A percentile compares a stretch with the other conserved stretches of the same genome.
phyloP scores from a whole-genome alignment of 2,797 vertebrate species.

The Hyperoplus lanceolatus region DNA sequence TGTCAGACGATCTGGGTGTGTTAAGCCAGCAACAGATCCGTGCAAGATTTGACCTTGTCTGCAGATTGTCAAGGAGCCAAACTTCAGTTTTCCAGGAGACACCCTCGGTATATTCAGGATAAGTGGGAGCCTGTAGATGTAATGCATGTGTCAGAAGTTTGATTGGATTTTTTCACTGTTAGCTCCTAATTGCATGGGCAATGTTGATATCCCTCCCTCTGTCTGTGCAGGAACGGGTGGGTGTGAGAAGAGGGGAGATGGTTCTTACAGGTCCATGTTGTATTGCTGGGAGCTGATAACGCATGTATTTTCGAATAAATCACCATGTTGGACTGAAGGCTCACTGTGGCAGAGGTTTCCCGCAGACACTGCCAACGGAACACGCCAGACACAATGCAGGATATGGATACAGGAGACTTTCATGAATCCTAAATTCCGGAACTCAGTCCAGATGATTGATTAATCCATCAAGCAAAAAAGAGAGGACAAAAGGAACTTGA shows the following conservation, averaged over 20 bases:
- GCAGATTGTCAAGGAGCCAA: too few relatives aligned
- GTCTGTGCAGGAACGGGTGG: slow-evolving; percentile 5
- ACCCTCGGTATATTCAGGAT: too few relatives aligned
- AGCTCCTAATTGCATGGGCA: slow-evolving; percentile 44
- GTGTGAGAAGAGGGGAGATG: not conserved
- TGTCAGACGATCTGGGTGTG: too few relatives aligned
- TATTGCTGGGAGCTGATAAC: slow-evolving; percentile 53
- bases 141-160: slow-evolving; percentile 29
- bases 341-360: slow-evolving; percentile 17
- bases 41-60: too few relatives aligned
- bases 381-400: slow-evolving; percentile 14
- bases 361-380: slow-evolving; percentile 13
- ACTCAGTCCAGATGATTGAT: slow-evolving; percentile 13
- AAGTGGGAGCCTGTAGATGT: too few relatives aligned
- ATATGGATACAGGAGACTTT: not conserved
- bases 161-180: slow-evolving; percentile 50
- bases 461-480: slow-evolving; percentile 1
- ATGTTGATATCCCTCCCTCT: slow-evolving; percentile 31
- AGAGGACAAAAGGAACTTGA: not conserved
- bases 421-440: not conserved
- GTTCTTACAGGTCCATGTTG: slow-evolving; percentile 20
- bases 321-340: slow-evolving; percentile 38
- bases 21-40: too few relatives aligned
- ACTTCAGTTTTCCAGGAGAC: too few relatives aligned
- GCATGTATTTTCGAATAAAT: slow-evolving; percentile 65